A percentile compares a stretch with the other conserved stretches of the same genome.
Conservation (phyloP, 2,888 invertebrate species). For the Prenolepis imparis region DNA sequence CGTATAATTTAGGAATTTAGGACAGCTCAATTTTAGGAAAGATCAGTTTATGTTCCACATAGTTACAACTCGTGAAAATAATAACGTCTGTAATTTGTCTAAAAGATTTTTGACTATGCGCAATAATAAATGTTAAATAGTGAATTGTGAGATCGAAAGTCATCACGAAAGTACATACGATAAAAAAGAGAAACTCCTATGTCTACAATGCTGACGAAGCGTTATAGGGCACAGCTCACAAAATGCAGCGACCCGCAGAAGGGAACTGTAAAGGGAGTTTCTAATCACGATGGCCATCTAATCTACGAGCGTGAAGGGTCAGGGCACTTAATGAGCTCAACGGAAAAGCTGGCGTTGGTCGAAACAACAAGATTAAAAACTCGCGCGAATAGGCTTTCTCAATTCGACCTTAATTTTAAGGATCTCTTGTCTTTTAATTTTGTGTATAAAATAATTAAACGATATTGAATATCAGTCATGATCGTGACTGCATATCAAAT, state of each 20-base stretch:
- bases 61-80: background rate
- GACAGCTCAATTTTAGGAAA: background rate
- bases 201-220: slow-evolving; percentile 51
- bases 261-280: slow-evolving; percentile 47
- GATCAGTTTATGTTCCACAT: background rate
- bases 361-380: slow-evolving; percentile 29
- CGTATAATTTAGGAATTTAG: background rate
- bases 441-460: background rate
- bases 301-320: slow-evolving; percentile 60
- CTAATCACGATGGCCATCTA: slow-evolving; percentile 71
- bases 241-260: slow-evolving; percentile 31
- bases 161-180: slow-evolving; percentile 29
- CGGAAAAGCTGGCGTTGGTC: slow-evolving; percentile 15
- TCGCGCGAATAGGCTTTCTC: background rate
- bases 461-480: background rate
- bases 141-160: slow-evolving; percentile 16
- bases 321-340: slow-evolving; percentile 38
- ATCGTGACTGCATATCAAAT: background rate
- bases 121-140: slow-evolving; percentile 27
- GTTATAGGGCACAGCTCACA: slow-evolving; percentile 23
- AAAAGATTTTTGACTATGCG: background rate
- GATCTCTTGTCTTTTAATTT: background rate
- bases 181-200: slow-evolving; percentile 16
- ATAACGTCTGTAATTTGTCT: background rate
- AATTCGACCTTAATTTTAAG: background rate